Evolutionary conservation across 2,113 vertebrate genomes (phyloP).

Genomic region (Rutilus rutilus): DNA sequence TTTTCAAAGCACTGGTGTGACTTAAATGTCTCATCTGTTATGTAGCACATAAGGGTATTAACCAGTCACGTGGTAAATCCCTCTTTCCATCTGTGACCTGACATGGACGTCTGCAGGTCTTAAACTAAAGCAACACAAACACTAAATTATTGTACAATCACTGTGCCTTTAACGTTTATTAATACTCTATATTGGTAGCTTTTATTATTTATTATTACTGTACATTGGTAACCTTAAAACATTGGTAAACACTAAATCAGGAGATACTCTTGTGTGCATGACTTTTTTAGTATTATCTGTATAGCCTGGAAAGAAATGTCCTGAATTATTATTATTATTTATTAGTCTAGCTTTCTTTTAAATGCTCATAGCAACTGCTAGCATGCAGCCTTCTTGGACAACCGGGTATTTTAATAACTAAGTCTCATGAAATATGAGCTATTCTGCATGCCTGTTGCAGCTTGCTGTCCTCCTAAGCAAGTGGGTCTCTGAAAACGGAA

Average conservation of each 20-base stretch:
- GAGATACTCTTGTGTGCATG: neutral
- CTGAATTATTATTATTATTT: neutral
- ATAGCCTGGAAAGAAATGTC: neutral
- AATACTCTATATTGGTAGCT: neutral
- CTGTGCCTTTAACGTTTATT: neutral
- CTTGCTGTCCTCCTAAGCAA: neutral
- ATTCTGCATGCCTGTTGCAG: neutral
- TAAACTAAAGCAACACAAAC: neutral
- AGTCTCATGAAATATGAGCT: slow-evolving; percentile 11
- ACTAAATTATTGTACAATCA: neutral
- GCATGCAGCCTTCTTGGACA: neutral
- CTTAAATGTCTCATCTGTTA: neutral
- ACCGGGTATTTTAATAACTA: neutral
- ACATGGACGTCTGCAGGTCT: slow-evolving; percentile 7
- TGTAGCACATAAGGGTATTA: slow-evolving; percentile 44
- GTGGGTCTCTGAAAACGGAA: slow-evolving; percentile 32
- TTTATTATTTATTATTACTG: neutral
- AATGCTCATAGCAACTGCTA: neutral
- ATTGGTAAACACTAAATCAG: too few species aligned
- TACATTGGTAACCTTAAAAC: too few species aligned
- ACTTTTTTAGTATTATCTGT: neutral
- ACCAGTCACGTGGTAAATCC: slow-evolving; percentile 58
- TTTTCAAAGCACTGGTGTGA: neutral
- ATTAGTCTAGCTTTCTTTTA: too few species aligned
- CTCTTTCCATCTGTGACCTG: slow-evolving; percentile 58